Percentiles rank a stretch among this genome's conserved stretches.
phyloP scores from a whole-genome alignment of 2,888 invertebrate genomes.

The Eugnorisma glareosa region DNA sequence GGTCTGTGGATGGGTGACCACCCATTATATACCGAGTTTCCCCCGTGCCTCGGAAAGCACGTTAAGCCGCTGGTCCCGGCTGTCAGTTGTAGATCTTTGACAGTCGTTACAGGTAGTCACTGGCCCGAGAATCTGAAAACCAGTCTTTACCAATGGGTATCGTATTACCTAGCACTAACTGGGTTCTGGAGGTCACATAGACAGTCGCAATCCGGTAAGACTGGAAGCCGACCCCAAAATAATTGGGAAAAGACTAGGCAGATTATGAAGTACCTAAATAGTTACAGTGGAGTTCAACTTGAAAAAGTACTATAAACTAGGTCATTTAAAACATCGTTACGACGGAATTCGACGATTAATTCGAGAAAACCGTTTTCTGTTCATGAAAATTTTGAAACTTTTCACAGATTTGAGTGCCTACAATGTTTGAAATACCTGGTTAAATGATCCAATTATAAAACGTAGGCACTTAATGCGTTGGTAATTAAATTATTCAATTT shows the following conservation, averaged over 20 bases:
- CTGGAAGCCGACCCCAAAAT: neutral
- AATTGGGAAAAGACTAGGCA: neutral
- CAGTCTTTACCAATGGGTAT: neutral
- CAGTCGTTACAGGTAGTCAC: no score
- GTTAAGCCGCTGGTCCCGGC: no score
- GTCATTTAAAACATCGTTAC: constrained; percentile 1
- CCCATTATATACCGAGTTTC: no score
- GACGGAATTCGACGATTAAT: neutral
- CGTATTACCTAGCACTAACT: neutral
- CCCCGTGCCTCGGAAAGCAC: no score
- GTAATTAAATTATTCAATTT: constrained; percentile 34
- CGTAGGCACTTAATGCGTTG: constrained; percentile 11
- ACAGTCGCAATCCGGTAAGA: neutral
- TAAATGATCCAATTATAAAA: constrained; percentile 17
- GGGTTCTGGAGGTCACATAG: neutral
- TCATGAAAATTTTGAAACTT: constrained; percentile 22
- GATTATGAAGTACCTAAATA: neutral
- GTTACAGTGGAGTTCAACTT: neutral
- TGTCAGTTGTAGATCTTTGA: no score
- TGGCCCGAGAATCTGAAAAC: no score
- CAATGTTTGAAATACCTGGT: constrained; percentile 15
- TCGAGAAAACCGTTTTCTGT: neutral
- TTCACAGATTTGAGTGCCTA: constrained; percentile 19
- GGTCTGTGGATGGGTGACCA: neutral
- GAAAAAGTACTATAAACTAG: neutral